Evolutionary conservation across 2,797 vertebrate genomes (phyloP), one percentile per base, ranked within the genome.

Genomic region (Rhynchotus rufescens): DNA sequence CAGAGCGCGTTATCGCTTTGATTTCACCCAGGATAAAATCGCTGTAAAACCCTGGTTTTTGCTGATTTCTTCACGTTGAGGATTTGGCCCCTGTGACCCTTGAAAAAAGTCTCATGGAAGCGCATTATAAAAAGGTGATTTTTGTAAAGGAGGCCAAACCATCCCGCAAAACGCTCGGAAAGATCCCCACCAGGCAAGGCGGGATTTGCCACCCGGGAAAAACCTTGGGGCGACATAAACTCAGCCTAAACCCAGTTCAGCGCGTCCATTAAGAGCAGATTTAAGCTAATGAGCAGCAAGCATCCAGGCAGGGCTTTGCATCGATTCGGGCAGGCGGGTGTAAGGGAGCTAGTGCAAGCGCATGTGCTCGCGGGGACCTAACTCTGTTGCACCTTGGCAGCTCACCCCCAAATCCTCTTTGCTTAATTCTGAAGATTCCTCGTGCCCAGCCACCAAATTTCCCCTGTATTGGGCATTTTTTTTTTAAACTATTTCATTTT

Each of bases 201-300:
- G 26, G 45, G 25, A 23, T 19, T 28, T 52, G 8, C 15, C 28
- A 7, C 5, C 59, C 22, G 51, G 74, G 60, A 84, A 65, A 80
- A 80, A 60, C 3, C n/a, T 38, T 19, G 65, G 71, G 52, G n/a
- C 40, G 56, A 12, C 13, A 10, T 5, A 34, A 80, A 65, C 79
- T 72, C 68, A 1, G 45, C 20, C 72, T 20, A 36, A 74, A 17
- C 30, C 1, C 0, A 62, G 60, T 9, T 60, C 83, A 52, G 45
- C 3, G 7, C 0, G 6, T 42, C 89, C 92, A 95, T 93, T 89
- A 93, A 56, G 69, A 88, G 67, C 9, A 89, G 86, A 92, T 87
- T 87, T 38, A 73, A 64, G 56, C 52, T 95, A 93, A 96, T 91
- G 93, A 89, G 91, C 54, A 74, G 2, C 66, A 90, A 95, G 57